These are phyloP conservation scores for Willowsia nigromaculata DNA, from an alignment of 2,888 invertebrate species.

Conservation along the genomic window DNA sequence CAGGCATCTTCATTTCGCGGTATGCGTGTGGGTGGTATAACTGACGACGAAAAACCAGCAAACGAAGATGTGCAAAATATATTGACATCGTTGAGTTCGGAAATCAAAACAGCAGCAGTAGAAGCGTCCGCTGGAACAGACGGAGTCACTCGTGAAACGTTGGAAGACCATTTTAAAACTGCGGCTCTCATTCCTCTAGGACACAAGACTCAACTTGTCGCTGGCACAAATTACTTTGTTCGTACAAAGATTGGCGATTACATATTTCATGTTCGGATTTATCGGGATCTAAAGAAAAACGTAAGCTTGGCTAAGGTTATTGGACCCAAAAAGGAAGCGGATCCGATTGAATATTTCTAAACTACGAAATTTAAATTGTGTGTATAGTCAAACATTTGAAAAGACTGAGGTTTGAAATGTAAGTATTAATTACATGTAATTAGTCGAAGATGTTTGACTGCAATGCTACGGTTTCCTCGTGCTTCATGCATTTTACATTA, in stretches of 20 bases:
- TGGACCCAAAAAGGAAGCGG: conserved; percentile 79
- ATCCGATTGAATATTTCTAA: conserved; percentile 79
- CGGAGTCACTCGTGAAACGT: background rate
- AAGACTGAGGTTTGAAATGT: too few relatives aligned
- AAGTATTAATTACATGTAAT: too few relatives aligned
- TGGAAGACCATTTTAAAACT: conserved; percentile 46
- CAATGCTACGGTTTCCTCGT: too few relatives aligned
- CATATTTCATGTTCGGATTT: conserved; percentile 80
- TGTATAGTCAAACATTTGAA: background rate
- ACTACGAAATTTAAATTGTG: too few relatives aligned
- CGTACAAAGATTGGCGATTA: conserved; percentile 79
- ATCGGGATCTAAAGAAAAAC: conserved; percentile 79
- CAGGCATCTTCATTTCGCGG: background rate
- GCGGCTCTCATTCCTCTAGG: conserved; percentile 36
- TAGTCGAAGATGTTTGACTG: too few relatives aligned
- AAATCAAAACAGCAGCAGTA: conserved; percentile 51
- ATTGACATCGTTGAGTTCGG: conserved; percentile 22
- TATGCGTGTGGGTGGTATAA: conserved; percentile 44
- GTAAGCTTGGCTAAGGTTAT: conserved; percentile 78
- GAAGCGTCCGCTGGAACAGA: conserved; percentile 15
- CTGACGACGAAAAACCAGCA: conserved; percentile 49
- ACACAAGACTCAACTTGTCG: conserved; percentile 80
- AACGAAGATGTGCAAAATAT: conserved; percentile 40
- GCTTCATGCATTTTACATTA: too few relatives aligned
- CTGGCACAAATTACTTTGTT: conserved; percentile 81